phyloP scores from a whole-genome alignment of 2,797 vertebrate genomes.

The Apogon talboti region DNA sequence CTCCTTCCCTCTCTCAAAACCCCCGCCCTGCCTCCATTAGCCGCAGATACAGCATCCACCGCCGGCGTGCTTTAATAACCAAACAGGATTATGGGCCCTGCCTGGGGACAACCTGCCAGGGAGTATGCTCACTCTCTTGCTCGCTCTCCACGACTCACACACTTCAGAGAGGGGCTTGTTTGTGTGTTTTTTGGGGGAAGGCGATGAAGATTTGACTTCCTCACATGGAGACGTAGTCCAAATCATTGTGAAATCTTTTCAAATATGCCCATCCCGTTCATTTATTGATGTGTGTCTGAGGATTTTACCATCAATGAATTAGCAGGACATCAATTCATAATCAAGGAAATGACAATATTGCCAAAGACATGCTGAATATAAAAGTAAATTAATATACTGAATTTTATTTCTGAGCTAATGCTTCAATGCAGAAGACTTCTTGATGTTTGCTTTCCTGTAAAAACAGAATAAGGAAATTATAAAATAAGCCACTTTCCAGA shows the following conservation, averaged over 20 bases:
- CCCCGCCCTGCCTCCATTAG: slow-evolving; percentile 84
- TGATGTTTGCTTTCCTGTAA: neutral
- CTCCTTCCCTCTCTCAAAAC: slow-evolving; percentile 72
- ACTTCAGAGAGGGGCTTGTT: slow-evolving; percentile 75
- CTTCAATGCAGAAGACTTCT: slow-evolving; percentile 7
- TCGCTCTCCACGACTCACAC: slow-evolving; percentile 75
- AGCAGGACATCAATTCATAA: slow-evolving; percentile 65
- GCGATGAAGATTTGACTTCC: slow-evolving; percentile 68
- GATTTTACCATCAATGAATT: slow-evolving; percentile 66
- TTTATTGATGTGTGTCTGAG: slow-evolving; percentile 66
- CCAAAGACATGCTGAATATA: slow-evolving; percentile 46
- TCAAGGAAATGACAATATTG: slow-evolving; percentile 50
- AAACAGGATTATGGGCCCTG: slow-evolving; percentile 87
- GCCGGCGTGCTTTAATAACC: slow-evolving; percentile 88
- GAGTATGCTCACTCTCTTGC: slow-evolving; percentile 78
- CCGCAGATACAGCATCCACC: slow-evolving; percentile 85
- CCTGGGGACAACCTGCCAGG: slow-evolving; percentile 83
- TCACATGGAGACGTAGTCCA: slow-evolving; percentile 70
- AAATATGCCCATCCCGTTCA: slow-evolving; percentile 56
- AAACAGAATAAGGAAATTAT: neutral
- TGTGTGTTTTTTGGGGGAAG: slow-evolving; percentile 67
- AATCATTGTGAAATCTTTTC: slow-evolving; percentile 69
- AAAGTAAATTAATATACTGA: slow-evolving; percentile 18
- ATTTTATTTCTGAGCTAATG: neutral
- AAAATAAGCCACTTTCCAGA: neutral